Evolutionary conservation across 2,888 invertebrate species (phyloP).

Genomic region (Sympetrum striolatum): DNA sequence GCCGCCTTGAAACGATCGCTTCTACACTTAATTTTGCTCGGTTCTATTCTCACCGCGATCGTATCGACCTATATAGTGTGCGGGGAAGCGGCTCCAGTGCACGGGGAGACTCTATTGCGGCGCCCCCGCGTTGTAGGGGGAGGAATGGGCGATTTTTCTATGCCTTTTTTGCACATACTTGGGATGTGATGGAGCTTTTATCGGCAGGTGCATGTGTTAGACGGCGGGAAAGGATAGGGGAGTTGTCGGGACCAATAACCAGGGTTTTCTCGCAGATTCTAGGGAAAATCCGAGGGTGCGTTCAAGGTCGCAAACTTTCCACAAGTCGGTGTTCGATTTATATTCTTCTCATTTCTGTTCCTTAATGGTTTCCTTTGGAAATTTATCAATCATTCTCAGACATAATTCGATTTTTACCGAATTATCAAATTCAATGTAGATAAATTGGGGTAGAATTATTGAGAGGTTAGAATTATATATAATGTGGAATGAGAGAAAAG

Average conservation of each 20-base stretch:
- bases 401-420: too few species aligned
- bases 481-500: too few species aligned
- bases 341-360: too few species aligned
- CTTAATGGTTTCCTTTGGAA: too few species aligned
- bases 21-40: background rate
- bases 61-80: background rate
- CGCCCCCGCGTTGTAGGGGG: background rate
- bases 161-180: background rate
- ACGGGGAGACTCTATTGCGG: background rate
- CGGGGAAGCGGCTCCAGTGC: background rate
- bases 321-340: too few species aligned
- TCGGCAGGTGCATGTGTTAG: background rate
- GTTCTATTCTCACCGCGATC: background rate
- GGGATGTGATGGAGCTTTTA: background rate
- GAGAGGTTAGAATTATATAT: too few species aligned
- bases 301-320: too few species aligned
- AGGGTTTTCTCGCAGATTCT: too few species aligned
- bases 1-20: background rate
- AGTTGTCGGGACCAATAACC: background rate
- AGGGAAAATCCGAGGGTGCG: too few species aligned
- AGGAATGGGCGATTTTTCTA: background rate
- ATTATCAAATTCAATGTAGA: too few species aligned
- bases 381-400: too few species aligned
- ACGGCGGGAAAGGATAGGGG: background rate
- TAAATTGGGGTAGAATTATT: too few species aligned